A percentile compares a stretch with the other conserved stretches of the same genome.
Conservation (phyloP, 2,113 vertebrate genomes). For the Seriola quinqueradiata region DNA sequence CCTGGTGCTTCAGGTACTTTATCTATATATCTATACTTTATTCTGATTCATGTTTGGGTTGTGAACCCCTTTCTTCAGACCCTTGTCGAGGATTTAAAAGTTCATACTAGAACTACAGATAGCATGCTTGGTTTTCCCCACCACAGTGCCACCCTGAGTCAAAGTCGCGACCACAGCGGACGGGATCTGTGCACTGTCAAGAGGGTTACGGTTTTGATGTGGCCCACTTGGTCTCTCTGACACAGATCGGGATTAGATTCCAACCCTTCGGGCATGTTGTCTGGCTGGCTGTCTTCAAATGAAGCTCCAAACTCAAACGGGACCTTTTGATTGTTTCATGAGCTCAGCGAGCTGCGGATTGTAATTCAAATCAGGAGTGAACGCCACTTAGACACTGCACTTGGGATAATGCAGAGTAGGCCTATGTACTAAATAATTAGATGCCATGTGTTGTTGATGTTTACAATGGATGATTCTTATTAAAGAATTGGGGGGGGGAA, state of each 20-base stretch:
- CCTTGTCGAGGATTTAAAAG: background rate
- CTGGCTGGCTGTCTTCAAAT: conserved; percentile 46
- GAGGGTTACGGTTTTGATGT: conserved; percentile 46
- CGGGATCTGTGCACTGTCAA: conserved; percentile 50
- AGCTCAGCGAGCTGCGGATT: conserved; percentile 55
- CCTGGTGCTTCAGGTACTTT: background rate
- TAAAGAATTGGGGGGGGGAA: background rate
- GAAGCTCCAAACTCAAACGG: conserved; percentile 59
- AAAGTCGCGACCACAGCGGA: conserved; percentile 4
- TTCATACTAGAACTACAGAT: background rate
- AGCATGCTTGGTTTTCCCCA: background rate
- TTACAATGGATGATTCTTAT: conserved; percentile 12
- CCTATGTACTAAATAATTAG: conserved; percentile 3
- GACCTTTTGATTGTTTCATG: conserved; percentile 50
- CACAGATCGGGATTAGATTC: conserved; percentile 59
- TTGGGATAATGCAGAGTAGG: conserved; percentile 9
- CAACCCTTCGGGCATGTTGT: conserved; percentile 51
- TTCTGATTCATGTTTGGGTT: background rate
- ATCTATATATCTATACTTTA: background rate
- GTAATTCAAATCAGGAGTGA: conserved; percentile 41
- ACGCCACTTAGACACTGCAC: conserved; percentile 20
- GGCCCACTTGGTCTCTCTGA: conserved; percentile 34
- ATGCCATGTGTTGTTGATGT: conserved; percentile 12
- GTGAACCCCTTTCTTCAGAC: background rate
- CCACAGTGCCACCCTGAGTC: conserved; percentile 16